A percentile compares a stretch with the other conserved stretches of the same genome.
These are phyloP conservation scores for Platysteira castanea DNA, from an alignment of 2,113 vertebrate genomes.

Conservation along the genomic window DNA sequence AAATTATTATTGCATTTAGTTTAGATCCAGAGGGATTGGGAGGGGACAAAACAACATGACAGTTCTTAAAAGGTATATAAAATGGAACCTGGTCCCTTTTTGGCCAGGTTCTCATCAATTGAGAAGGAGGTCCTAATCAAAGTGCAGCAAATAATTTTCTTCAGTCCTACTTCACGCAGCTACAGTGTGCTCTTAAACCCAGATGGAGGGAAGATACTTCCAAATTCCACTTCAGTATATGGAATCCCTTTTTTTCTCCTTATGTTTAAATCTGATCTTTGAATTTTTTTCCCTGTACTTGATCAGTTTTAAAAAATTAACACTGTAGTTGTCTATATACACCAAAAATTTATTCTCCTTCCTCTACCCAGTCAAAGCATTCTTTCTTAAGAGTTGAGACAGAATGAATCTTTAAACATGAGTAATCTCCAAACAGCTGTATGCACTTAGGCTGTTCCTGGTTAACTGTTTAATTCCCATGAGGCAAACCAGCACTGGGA, in stretches of 20 bases:
- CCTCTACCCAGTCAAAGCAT: neutral
- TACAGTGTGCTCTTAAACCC: neutral
- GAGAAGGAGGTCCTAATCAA: accelerated
- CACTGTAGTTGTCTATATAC: neutral
- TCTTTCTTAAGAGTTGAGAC: neutral
- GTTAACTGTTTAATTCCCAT: neutral
- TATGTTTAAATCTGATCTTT: neutral
- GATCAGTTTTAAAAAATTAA: neutral
- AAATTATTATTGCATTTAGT: neutral
- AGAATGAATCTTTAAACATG: neutral
- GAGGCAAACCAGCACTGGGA: neutral
- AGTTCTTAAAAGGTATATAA: neutral
- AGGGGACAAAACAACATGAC: neutral
- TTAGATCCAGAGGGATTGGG: neutral
- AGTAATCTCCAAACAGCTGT: neutral
- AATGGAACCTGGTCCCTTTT: neutral
- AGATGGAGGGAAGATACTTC: neutral
- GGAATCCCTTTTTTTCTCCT: accelerated
- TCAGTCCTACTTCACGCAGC: neutral
- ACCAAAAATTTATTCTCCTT: neutral
- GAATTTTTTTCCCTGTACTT: neutral
- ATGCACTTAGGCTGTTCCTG: neutral
- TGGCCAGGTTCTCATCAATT: neutral
- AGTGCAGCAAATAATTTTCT: neutral
- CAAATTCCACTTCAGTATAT: neutral